Evolutionary conservation across 2,888 invertebrate species (phyloP), one percentile per base, ranked within the genome.

Genomic region (Linnaemya vulpina): DNA sequence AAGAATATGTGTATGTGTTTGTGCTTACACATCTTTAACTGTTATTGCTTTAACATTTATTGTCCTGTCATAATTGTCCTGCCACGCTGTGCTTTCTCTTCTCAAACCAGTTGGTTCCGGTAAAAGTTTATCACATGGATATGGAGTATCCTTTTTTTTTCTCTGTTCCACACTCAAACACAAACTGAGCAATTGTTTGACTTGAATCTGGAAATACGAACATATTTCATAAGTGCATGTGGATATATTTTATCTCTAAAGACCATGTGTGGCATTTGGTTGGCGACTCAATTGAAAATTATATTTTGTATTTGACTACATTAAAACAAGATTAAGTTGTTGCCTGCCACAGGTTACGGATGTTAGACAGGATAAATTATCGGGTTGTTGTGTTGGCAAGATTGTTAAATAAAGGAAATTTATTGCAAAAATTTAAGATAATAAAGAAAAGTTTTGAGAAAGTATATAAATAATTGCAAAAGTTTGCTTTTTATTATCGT

Each of bases 361-460:
- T 70, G 63, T 74, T 70, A 65, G 74, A 79, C 78, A 78, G 78
- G 78, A 83, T 74, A 74, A 74, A 78, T 83, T 83, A 83, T 78
- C 78, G 78, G 70, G 9, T 35, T 17, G 13, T 65, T 63, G 22
- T 51, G 25, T 63, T 43, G 40, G 10, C 17, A n/a, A 8, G 11
- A 35, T 46, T 40, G 10, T 1, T 38, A 22, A 17, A 38, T 22
- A 17, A 35, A 30, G 30, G 30, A 22, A 9, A 46, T 46, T 11
- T 15, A 7, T 3, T 10, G n/a, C 17, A 11, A 11, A 65, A 65
- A n/a, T 30, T 30, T 10, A 65, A 49, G 25, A 30, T 4, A 65
- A 38, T 51, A 30, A 20, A 51, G 13, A 13, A 17, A 35, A 30
- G 30, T 17, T 46, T 25, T 65, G 30, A 30, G 5, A 2, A 30